Evolutionary conservation across 2,888 invertebrate genomes (phyloP).

Genomic region (Physocephala rufipes): DNA sequence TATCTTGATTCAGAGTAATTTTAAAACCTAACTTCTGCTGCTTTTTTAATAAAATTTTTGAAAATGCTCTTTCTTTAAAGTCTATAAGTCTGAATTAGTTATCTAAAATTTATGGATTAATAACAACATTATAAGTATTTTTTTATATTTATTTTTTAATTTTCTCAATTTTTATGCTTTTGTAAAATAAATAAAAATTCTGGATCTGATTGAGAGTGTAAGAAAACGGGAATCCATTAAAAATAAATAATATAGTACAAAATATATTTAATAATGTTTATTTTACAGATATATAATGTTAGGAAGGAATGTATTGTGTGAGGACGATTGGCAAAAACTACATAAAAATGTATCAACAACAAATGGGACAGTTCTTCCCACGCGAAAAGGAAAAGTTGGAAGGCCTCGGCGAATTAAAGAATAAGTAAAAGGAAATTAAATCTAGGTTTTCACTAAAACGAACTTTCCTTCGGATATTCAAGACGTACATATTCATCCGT

Average conservation of each 20-base stretch:
- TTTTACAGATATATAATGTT: conserved; percentile 27
- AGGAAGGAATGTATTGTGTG: conserved; percentile 24
- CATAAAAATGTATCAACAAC: conserved; percentile 24
- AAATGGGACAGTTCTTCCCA: conserved; percentile 14
- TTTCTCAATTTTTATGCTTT: not conserved
- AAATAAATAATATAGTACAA: not conserved
- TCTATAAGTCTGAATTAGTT: no score
- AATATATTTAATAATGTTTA: not conserved
- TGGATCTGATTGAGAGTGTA: no score
- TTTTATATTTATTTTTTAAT: not conserved
- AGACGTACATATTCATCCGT: no score
- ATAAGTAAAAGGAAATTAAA: not conserved
- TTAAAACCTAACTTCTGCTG: no score
- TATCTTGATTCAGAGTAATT: not conserved
- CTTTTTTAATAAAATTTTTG: no score
- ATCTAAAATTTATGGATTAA: no score
- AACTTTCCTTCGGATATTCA: no score
- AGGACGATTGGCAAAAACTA: conserved; percentile 28
- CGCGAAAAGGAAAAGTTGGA: conserved; percentile 29
- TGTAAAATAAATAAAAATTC: no score
- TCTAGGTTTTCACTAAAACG: not conserved
- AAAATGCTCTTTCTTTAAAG: no score
- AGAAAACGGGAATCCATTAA: no score
- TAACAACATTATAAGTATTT: not conserved
- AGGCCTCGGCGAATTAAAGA: conserved; percentile 31